Evolutionary conservation across 2,113 vertebrate species (phyloP).

Genomic region (Rissa tridactyla): DNA sequence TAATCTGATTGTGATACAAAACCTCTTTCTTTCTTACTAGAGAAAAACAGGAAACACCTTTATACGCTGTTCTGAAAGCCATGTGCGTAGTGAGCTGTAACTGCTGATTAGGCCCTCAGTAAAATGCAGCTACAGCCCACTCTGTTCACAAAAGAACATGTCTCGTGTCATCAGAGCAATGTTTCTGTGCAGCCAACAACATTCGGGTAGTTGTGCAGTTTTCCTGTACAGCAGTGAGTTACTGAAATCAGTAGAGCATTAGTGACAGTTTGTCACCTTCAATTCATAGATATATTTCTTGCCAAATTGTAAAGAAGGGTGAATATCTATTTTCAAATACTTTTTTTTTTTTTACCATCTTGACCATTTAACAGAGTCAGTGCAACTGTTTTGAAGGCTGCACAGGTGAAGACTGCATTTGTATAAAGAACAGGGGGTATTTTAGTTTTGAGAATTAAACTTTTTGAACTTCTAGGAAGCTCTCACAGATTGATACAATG

Average conservation of each 20-base stretch:
- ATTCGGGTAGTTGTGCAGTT: neutral
- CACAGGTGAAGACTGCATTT: neutral
- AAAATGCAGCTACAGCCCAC: neutral
- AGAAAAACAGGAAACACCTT: conserved; percentile 82
- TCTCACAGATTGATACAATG: neutral
- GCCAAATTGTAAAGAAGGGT: neutral
- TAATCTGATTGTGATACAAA: conserved; percentile 63
- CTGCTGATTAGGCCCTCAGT: conserved; percentile 29
- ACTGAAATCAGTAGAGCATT: neutral
- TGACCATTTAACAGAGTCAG: neutral
- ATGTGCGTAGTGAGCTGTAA: conserved; percentile 13
- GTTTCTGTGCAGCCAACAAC: neutral
- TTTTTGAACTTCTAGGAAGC: neutral
- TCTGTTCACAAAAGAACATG: neutral
- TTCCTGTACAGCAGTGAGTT: neutral
- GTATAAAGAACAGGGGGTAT: neutral
- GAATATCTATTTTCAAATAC: neutral
- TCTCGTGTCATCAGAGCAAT: neutral
- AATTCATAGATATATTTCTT: neutral
- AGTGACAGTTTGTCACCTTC: neutral
- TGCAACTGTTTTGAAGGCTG: neutral
- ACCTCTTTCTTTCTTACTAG: conserved; percentile 42
- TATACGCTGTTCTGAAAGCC: conserved; percentile 36
- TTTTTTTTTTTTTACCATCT: neutral
- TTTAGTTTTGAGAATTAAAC: neutral